Evolutionary conservation across 2,113 vertebrate genomes (phyloP), one percentile per base, ranked within the genome.

Genomic region (Malurus elegans): DNA sequence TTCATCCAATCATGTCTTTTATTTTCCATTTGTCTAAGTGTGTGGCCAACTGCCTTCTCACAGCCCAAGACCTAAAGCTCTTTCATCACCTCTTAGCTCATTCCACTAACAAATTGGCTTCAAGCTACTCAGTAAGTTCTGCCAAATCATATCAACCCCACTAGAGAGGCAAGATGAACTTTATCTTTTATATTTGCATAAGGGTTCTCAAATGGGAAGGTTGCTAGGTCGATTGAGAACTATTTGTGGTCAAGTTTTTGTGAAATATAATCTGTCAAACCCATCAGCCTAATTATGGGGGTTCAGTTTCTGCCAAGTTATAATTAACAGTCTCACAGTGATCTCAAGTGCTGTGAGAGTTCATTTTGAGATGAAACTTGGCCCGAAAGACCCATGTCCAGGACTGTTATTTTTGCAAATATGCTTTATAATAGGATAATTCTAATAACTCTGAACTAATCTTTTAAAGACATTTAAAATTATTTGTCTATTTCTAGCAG

Each of bases 331-430:
- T 69, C 62, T 93, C 69, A 62, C 36, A 51, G 34, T 72, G 51
- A 56, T 78, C 92, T 21, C 74, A 67, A 61, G 48, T 61, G 62
- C 53, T 69, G 8, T 50, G 38, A 79, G 81, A 91, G 62, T 79
- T 92, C 84, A 79, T 92, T 95, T 36, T 67, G 78, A 93, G 76
- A 65, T 80, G 48, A 95, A 92, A 78, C 62, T 86, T 94, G 86
- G 62, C 82, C 82, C 51, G 60, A 72, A 83, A 89, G 78, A 90
- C 38, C 69, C 47, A 67, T 14, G 14, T n/a, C 50, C 67, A 66
- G 53, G n/a, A 45, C 25, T 70, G n/a, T 44, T 86, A 78, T 51
- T 94, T 96, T 90, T 84, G 38, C 45, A 88, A 89, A 86, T 66
- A 66, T 21, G 9, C 6, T 81, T 85, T 89, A 38, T 57, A 93